Base-by-base conservation (phyloP, 1,140 invertebrate species). In the Thaumatotibia leucotreta region DNA sequence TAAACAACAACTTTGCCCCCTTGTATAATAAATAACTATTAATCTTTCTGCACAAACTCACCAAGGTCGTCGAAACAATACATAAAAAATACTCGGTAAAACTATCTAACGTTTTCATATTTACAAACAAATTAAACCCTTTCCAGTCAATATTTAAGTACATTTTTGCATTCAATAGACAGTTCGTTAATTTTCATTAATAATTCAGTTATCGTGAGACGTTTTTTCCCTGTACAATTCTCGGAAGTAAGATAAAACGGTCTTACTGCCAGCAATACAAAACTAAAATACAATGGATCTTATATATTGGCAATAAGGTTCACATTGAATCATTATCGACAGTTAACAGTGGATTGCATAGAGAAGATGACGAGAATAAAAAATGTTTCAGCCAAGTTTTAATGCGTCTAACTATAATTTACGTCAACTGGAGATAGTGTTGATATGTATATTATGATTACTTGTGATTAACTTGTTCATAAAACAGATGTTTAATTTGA, bases 211-310 rank as follows among this genome's bases (percentile, higher is more conserved):
- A 70, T 72, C 66, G 66, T 69, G 72, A 66, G 75, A 79, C 79
- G 78, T 82, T 84, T 66, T 83, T 63, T 64, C 63, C 2, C 29
- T 11, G 24, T 58, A 24, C 50, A 52, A 14, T 86, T 84, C 82
- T 80, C 61, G 62, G 82, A 82, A 86, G 45, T 50, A 24, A 76
- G 84, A 86, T 86, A 84, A 82, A 68, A 64, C 66, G 65, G 27
- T 72, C 50, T 62, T 62, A 50, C 62, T 63, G 62, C 67, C 45
- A 20, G n/a, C 17, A 45, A 4, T 6, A 17, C 8, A 20, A 17
- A 45, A n/a, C 11, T 1, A 11, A 17, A 9, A 6, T 20, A 9
- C 27, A 6, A 2, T 6, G 27, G 6, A 2, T 29, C 27, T 2
- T 29, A n/a, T n/a, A n/a, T n/a, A 65, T 64, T 2, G 2, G 27